Conservation (phyloP, 1,140 invertebrate species). For the Cepaea nemoralis region DNA sequence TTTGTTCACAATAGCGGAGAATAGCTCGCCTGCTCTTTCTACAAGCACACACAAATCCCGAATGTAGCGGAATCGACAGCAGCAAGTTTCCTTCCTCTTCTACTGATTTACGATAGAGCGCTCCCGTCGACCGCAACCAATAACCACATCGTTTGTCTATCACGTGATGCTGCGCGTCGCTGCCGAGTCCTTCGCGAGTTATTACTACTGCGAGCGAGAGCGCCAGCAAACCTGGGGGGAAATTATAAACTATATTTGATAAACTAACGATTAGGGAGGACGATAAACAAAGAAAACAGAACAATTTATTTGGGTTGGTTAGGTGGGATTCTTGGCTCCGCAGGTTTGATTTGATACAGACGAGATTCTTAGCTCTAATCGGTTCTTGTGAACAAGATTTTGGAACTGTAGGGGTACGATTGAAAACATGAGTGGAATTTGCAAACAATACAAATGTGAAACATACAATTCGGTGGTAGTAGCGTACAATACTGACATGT, state of each 20-base stretch:
- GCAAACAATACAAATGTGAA: too few species aligned
- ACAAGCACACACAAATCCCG: constrained; percentile 11
- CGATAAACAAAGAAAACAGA: too few species aligned
- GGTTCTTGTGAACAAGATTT: too few species aligned
- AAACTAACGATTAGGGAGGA: not conserved
- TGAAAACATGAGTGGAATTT: too few species aligned
- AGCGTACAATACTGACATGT: too few species aligned
- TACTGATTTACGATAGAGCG: constrained; percentile 32
- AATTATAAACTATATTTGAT: not conserved
- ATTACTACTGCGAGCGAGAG: not conserved
- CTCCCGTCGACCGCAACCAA: constrained; percentile 26
- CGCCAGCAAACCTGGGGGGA: not conserved
- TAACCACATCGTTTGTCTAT: constrained; percentile 29
- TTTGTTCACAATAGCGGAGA: not conserved
- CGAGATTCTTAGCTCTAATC: too few species aligned
- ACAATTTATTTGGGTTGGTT: too few species aligned
- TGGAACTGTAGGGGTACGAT: too few species aligned
- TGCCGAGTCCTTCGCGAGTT: not conserved
- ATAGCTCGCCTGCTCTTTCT: not conserved
- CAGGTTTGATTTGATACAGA: too few species aligned
- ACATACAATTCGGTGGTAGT: too few species aligned
- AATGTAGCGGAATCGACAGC: not conserved
- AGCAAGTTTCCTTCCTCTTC: not conserved
- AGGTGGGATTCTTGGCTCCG: too few species aligned
- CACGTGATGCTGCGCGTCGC: constrained; percentile 16